Evolutionary conservation across 1,140 invertebrate genomes (phyloP).

Genomic region (Chionoecetes opilio): DNA sequence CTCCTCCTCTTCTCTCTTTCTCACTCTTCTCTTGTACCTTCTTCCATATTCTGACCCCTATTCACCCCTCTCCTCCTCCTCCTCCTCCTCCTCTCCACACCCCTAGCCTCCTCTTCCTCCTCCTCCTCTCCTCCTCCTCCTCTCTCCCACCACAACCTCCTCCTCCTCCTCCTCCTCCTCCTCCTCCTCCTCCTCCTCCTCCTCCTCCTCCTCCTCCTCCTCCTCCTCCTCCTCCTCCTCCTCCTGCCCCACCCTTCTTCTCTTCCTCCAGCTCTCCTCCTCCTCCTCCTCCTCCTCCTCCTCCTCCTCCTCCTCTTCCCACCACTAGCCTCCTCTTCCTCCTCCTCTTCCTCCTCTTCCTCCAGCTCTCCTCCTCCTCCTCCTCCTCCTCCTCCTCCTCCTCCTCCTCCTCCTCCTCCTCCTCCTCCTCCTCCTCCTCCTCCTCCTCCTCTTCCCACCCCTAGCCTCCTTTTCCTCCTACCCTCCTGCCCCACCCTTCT

Average conservation of each 20-base stretch:
- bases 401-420: not conserved
- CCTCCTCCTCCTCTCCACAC: not conserved
- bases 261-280: not conserved
- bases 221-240: not conserved
- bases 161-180: not conserved
- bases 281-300: not conserved
- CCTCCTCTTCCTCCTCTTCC: not conserved
- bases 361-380: not conserved
- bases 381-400: slow-evolving; percentile 24
- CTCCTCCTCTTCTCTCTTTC: too few relatives aligned
- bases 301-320: not conserved
- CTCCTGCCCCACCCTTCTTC: not conserved
- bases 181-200: not conserved
- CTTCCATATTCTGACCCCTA: not conserved
- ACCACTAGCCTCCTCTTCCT: not conserved
- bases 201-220: not conserved
- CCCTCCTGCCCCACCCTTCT: too few relatives aligned
- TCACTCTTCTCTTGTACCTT: not conserved
- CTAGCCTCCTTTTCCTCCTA: not conserved
- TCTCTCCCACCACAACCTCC: not conserved
- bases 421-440: not conserved
- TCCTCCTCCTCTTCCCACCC: not conserved
- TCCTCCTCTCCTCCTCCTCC: not conserved
- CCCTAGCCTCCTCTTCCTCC: not conserved
- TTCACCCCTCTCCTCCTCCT: not conserved